phyloP scores from a whole-genome alignment of 2,888 invertebrate genomes.

The Chesias legatella region DNA sequence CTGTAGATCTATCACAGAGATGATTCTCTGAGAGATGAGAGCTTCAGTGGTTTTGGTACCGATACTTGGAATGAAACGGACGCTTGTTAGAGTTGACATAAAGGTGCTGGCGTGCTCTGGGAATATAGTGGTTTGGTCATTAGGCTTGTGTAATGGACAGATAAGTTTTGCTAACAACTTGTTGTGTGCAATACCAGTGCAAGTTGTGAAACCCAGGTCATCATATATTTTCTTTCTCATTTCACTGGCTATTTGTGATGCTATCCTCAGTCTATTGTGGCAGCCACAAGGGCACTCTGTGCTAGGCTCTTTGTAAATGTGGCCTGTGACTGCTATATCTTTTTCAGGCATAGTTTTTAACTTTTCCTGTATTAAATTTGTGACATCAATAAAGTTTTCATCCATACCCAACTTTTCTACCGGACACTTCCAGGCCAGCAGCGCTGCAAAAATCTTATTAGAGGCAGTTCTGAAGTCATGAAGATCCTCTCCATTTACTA shows the following conservation, averaged over 20 bases:
- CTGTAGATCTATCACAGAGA: slow-evolving; percentile 84
- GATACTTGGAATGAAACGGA: slow-evolving; percentile 87
- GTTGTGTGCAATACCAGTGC: slow-evolving; percentile 92
- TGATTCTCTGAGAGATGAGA: slow-evolving; percentile 83
- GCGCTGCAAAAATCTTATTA: slow-evolving; percentile 85
- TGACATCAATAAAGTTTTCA: slow-evolving; percentile 92
- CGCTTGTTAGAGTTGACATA: slow-evolving; percentile 82
- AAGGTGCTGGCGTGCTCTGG: slow-evolving; percentile 84
- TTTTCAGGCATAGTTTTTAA: slow-evolving; percentile 58
- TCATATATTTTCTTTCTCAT: slow-evolving; percentile 85
- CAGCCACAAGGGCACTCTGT: slow-evolving; percentile 88
- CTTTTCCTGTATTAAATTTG: slow-evolving; percentile 81
- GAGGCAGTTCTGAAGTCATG: slow-evolving; percentile 89
- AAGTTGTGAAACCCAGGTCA: slow-evolving; percentile 87
- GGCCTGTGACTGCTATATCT: slow-evolving; percentile 71
- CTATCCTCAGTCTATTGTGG: slow-evolving; percentile 83
- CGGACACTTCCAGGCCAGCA: slow-evolving; percentile 85
- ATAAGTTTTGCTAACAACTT: slow-evolving; percentile 90
- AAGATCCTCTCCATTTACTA: slow-evolving; percentile 91
- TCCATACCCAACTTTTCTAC: slow-evolving; percentile 92
- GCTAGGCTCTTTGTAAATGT: slow-evolving; percentile 78
- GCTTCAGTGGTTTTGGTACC: slow-evolving; percentile 85
- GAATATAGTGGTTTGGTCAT: slow-evolving; percentile 89
- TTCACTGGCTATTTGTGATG: slow-evolving; percentile 87
- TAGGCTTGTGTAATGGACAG: slow-evolving; percentile 87